These are phyloP conservation scores for Vidua chalybeata DNA, from an alignment of 2,113 vertebrate species.

Conservation along the genomic window DNA sequence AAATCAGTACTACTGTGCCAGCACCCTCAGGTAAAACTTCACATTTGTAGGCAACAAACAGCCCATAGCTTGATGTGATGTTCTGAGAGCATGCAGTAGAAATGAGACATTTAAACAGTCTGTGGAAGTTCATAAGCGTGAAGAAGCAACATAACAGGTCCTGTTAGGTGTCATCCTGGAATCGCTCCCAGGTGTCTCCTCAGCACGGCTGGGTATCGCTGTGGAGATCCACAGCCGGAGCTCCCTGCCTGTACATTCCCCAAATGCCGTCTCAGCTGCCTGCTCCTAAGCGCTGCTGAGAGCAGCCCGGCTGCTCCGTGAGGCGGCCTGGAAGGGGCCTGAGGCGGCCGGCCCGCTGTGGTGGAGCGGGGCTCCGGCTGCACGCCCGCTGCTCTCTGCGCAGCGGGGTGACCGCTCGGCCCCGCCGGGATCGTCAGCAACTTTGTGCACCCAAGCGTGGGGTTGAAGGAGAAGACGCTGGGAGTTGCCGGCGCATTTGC, in stretches of 20 bases:
- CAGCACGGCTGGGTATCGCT: background rate
- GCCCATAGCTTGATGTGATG: background rate
- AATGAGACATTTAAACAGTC: background rate
- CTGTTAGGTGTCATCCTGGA: background rate
- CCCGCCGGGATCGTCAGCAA: background rate
- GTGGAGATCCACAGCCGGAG: background rate
- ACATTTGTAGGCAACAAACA: background rate
- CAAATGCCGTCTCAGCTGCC: background rate
- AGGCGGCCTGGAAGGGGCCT: background rate
- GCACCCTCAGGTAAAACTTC: background rate
- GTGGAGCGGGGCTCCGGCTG: background rate
- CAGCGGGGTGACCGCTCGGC: background rate
- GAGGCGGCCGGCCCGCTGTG: background rate
- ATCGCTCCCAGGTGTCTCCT: background rate
- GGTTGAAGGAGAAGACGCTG: background rate
- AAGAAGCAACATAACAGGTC: background rate
- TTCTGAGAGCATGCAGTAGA: background rate
- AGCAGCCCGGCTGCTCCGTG: background rate
- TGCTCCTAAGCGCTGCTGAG: background rate
- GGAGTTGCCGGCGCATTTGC: background rate
- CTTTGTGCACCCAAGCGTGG: background rate
- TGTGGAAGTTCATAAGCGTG: rapidly evolving
- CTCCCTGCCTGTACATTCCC: background rate
- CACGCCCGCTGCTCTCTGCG: background rate
- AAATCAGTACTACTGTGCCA: background rate